Evolutionary conservation across 2,888 invertebrate species (phyloP), one percentile per base, ranked within the genome.

Genomic region (Chrysopilus asiliformis): DNA sequence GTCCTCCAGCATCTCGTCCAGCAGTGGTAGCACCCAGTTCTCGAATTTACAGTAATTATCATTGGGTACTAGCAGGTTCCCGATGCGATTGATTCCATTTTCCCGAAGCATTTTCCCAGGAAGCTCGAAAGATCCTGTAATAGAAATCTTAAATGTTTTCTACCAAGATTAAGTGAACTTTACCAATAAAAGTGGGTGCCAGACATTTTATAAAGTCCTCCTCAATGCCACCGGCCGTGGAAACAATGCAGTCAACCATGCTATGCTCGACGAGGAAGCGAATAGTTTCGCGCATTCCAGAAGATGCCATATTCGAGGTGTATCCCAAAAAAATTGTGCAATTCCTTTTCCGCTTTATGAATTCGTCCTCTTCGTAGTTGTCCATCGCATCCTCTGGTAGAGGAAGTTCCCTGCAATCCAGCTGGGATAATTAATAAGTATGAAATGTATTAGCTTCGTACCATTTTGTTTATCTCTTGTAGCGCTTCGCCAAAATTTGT

Each of bases 131-230:
- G 91, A 86, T 1, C 55, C 55, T 53, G 12, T 2, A 12, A 40
- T 8, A 8, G 10, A 22, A 22, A 7, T 22, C 10, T 22, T 22
- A 22, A 8, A 22, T 22, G 2, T 4, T 31, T 16, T 31, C 31
- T 10, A 10, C 14, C 14, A 9, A n/a, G n/a, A n/a, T n/a, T n/a
- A n/a, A n/a, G n/a, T n/a, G n/a, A n/a, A 16, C 7, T 12, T 6
- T 16, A 52, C 97, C 98, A 34, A 98, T 58, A 51, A 76, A 94
- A 0, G 95, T 97, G 0, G 93, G 87, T 2, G 89, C 90, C 36
- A 99, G 68, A 57, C 98, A 98, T 68, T 99, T 99, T 28, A 99
- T 98, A 30, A 98, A 76, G 66, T 99, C 98, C 65, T 99, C 98
- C 61, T 99, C 98, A 0, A 99, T 71, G 1, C 98, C 98, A 2